Conservation (phyloP, 1,140 invertebrate species). For the Sycophaga agraensis region DNA sequence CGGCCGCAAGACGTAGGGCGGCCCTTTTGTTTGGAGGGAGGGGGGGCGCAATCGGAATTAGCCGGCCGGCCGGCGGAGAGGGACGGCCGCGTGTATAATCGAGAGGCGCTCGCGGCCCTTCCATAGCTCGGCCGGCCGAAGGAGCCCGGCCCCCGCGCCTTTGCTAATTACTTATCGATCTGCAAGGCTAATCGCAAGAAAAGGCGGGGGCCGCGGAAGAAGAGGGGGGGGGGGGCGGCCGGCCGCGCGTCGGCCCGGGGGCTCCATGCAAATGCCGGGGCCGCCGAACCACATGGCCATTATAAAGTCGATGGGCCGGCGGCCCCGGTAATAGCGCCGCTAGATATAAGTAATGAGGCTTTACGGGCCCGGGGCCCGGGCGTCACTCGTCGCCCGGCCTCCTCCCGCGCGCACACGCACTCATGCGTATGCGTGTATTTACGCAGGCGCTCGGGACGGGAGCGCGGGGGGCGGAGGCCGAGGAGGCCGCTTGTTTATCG, state of each 20-base stretch:
- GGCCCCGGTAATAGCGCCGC: neutral
- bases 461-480: neutral
- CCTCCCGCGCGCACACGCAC: no score
- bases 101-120: neutral
- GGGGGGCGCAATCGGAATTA: no score
- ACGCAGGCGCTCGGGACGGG: no score
- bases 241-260: neutral
- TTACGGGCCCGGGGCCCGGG: neutral
- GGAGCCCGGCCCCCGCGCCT: neutral
- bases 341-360: slow-evolving; percentile 33
- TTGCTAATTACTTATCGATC: slow-evolving; percentile 30
- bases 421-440: no score
- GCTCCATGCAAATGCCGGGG: slow-evolving; percentile 6
- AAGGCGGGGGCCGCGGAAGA: neutral
- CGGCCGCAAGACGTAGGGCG: no score
- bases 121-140: slow-evolving; percentile 11
- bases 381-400: neutral
- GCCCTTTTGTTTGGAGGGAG: no score
- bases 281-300: slow-evolving; percentile 22
- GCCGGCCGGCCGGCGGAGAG: no score
- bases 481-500: slow-evolving; percentile 34
- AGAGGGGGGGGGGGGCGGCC: neutral
- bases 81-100: no score
- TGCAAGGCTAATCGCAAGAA: slow-evolving; percentile 27
- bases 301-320: slow-evolving; percentile 13